Evolutionary conservation across 1,140 invertebrate genomes (phyloP), one percentile per base, ranked within the genome.

Genomic region (Calliphora vicina): DNA sequence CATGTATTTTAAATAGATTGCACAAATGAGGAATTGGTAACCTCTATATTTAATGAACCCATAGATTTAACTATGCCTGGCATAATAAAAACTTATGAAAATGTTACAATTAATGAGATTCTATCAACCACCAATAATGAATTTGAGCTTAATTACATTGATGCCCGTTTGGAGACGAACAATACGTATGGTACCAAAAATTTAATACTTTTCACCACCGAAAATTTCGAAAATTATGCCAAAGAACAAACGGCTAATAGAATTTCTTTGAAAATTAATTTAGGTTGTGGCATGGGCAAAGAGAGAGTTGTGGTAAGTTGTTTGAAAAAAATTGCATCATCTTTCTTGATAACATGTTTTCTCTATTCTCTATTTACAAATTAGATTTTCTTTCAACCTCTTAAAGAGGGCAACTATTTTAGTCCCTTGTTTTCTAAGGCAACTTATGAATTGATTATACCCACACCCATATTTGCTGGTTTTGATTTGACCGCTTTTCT

Each of bases 361-460:
- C n/a, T n/a, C n/a, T n/a, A n/a, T n/a, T n/a, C n/a, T n/a, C n/a
- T n/a, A n/a, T n/a, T n/a, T n/a, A n/a, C n/a, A n/a, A n/a, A 61
- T 61, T 20, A 83, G 82, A 25, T 80, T n/a, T 83, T 83, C 76
- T 61, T 67, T 43, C 80, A 82, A 80, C 50, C 72, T 15, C 25
- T 84, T 20, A 84, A 82, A 42, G 72, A 82, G 23, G 81, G 71
- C 26, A 84, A 84, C 20, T 81, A 76, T 67, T 80, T 26, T 50
- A 67, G 27, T 15, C 83, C 83, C 12, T 8, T 35, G 17, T 84
- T 84, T 67, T 57, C 80, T 23, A 4, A 76, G 23, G 25, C 17
- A 1, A 9, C 9, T n/a, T 84, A 84, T 61, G 72, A 29, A 6
- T 4, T 84, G 3, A 17, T 50, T n/a, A 45, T 84, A 45, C 78